Conservation (phyloP, 2,797 vertebrate species). For the Cryptoprocta ferox region DNA sequence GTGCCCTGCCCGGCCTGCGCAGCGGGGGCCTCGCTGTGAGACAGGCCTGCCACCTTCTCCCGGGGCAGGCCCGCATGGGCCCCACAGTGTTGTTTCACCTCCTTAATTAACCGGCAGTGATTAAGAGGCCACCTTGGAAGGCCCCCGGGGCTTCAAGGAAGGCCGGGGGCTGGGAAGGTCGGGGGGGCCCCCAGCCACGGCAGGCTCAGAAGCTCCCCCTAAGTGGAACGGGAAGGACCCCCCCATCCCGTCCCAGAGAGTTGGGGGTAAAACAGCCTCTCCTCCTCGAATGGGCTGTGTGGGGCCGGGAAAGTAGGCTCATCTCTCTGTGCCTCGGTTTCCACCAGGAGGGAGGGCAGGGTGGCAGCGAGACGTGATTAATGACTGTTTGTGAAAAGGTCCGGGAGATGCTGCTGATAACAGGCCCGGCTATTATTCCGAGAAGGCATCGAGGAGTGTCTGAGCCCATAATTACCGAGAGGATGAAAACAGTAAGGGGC, state of each 20-base stretch:
- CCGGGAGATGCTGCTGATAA: conserved; percentile 77
- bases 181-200: not conserved
- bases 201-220: not conserved
- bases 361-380: conserved; percentile 66
- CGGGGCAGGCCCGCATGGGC: conserved; percentile 2
- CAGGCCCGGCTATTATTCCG: conserved; percentile 73
- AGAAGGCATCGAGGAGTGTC: conserved; percentile 72
- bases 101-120: conserved; percentile 78
- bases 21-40: rapidly evolving
- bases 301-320: conserved; percentile 38
- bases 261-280: not conserved
- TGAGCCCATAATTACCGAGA: conserved; percentile 74
- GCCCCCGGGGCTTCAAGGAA: conserved; percentile 60
- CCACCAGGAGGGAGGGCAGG: conserved; percentile 56
- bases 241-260: not conserved
- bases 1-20: not conserved
- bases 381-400: conserved; percentile 79
- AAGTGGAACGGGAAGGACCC: not conserved
- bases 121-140: conserved; percentile 79
- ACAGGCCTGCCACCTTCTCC: not conserved
- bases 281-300: not conserved
- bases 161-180: not conserved
- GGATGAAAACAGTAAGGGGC: conserved; percentile 67
- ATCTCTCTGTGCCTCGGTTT: conserved; percentile 69
- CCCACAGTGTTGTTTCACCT: conserved; percentile 35